Base-by-base conservation (phyloP, 2,797 vertebrate genomes). In the Atherinosoma microstoma region DNA sequence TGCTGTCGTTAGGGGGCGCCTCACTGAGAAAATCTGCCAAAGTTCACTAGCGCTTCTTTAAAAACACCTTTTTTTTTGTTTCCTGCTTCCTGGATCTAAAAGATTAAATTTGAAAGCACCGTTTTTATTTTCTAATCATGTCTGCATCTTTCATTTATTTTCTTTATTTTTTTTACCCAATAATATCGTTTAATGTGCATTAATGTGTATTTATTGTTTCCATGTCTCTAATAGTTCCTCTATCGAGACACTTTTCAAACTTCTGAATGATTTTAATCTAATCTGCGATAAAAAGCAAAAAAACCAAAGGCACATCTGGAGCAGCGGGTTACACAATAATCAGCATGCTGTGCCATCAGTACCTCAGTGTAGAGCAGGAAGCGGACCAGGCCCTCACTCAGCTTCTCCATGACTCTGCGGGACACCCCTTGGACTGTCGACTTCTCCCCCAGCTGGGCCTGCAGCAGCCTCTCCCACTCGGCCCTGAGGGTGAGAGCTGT, bases 331-430 rank as follows among this genome's bases (percentile, higher is more conserved):
- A 32, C 11, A 59, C 13, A 42, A 45, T 20, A 51, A 47, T 10
- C 18, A 29, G 10, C 51, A 18, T 15, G 47, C 6, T 20, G 42
- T 47, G 42, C 18, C 61, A 16, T 36, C 30, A 15, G 56, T 88
- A 98, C 97, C 97, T 98, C 93, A 0, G 88, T 95, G 87, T 95
- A 95, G 6, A 96, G 87, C 69, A 94, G 87, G 87, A 96, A 97
- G 0, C 93, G 94, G 76, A 96, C 92, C 36, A 99, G 93, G 32
- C 93, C 83, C 8, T 91, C 93, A 4, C 90, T 92, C 74, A 99
- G 92, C 20, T 77, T 82, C 3, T 87, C 82, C 38, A 93, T 67
- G 3, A 93, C 92, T 38, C 61, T 87, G 45, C 73, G 73, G 40
- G 89, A 74, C 2, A 85, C 67, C 0, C 60, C 77, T 0, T 30